These are phyloP conservation scores for Lathronympha strigana DNA, from an alignment of 2,888 invertebrate genomes.

Conservation along the genomic window DNA sequence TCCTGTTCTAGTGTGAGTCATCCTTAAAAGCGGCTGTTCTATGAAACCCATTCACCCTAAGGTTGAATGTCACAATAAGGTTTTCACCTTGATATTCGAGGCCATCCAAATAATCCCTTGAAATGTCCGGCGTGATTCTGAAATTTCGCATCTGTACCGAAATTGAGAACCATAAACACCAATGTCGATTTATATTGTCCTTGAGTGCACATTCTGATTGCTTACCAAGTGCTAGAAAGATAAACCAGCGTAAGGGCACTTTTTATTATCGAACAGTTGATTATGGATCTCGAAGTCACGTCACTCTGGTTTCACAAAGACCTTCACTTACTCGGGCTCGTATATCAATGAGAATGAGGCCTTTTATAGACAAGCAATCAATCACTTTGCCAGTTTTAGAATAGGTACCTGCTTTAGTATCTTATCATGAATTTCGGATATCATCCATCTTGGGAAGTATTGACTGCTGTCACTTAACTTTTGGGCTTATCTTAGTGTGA, in stretches of 20 bases:
- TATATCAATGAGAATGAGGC: not conserved
- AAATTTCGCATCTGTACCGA: not conserved
- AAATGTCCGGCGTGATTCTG: not conserved
- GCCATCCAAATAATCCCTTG: too few species aligned
- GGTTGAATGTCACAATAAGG: not conserved
- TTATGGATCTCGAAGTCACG: not conserved
- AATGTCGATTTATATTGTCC: not conserved
- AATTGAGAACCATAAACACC: not conserved
- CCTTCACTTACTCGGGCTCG: not conserved
- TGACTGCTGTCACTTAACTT: constrained; percentile 22
- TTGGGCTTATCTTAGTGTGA: constrained; percentile 22
- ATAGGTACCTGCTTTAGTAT: constrained; percentile 48
- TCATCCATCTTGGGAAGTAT: constrained; percentile 51
- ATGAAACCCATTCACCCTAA: not conserved
- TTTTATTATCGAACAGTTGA: not conserved
- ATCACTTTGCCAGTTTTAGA: constrained; percentile 44
- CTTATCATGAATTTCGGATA: constrained; percentile 53
- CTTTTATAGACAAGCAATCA: constrained; percentile 31
- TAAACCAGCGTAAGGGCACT: not conserved
- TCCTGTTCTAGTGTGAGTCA: too few species aligned
- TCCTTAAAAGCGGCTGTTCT: too few species aligned
- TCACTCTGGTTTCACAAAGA: not conserved
- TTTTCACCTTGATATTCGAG: not conserved
- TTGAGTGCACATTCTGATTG: not conserved
- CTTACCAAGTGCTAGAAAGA: not conserved